A percentile compares a stretch with the other conserved stretches of the same genome.
phyloP scores from a whole-genome alignment of 2,888 invertebrate species.

The Chrysina gloriosa region DNA sequence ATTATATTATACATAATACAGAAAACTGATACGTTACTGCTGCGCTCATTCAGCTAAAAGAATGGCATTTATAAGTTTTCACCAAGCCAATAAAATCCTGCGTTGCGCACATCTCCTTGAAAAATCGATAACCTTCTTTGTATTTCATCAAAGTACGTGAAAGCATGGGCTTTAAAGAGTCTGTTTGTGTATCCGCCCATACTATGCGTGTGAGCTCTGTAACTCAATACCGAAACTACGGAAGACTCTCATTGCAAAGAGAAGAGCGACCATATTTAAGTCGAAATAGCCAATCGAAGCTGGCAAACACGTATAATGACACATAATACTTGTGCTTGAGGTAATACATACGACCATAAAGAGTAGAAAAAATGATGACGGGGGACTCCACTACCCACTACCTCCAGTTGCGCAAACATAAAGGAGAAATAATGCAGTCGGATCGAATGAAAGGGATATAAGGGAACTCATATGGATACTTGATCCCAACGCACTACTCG shows the following conservation, averaged over 20 bases:
- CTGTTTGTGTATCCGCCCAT: background rate
- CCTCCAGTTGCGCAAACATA: slow-evolving; percentile 38
- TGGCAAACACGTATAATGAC: slow-evolving; percentile 50
- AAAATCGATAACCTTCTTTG: slow-evolving; percentile 20
- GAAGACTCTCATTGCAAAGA: slow-evolving; percentile 40
- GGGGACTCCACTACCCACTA: slow-evolving; percentile 34
- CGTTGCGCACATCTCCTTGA: background rate
- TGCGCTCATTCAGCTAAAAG: too few species aligned
- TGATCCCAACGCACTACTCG: slow-evolving; percentile 51
- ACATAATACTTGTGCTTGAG: slow-evolving; percentile 49
- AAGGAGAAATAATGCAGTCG: slow-evolving; percentile 34
- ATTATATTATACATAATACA: too few species aligned
- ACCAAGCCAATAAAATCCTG: background rate
- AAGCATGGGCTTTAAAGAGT: background rate
- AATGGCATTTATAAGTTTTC: slow-evolving; percentile 14
- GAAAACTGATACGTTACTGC: too few species aligned
- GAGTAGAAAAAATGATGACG: slow-evolving; percentile 13
- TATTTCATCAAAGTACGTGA: background rate
- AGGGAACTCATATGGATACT: slow-evolving; percentile 49
- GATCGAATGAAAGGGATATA: slow-evolving; percentile 41
- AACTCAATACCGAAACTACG: slow-evolving; percentile 38
- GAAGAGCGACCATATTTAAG: slow-evolving; percentile 47
- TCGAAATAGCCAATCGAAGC: slow-evolving; percentile 49
- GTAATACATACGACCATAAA: slow-evolving; percentile 39
- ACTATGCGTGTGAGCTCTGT: slow-evolving; percentile 17